phyloP scores from a whole-genome alignment of 2,113 vertebrate genomes.

The Thinocorus orbignyianus region DNA sequence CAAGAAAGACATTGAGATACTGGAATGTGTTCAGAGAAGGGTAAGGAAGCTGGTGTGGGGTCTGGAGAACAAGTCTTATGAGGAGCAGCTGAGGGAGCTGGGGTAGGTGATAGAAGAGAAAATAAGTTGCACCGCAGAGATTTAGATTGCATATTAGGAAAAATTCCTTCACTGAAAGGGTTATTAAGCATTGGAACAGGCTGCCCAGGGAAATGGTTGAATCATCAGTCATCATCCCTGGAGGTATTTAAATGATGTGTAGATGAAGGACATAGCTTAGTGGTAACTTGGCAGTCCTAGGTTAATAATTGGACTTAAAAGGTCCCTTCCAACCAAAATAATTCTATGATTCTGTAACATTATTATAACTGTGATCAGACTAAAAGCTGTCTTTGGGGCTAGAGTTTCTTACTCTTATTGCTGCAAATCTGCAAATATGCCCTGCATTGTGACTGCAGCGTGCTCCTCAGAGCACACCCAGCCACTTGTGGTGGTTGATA shows the following conservation, averaged over 20 bases:
- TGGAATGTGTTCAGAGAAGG: background rate
- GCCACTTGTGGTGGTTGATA: rapidly evolving
- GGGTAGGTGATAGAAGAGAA: background rate
- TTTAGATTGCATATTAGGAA: background rate
- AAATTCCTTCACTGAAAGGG: background rate
- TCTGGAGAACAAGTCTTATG: background rate
- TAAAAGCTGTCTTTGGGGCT: background rate
- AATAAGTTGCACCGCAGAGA: background rate
- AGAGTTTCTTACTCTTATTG: background rate
- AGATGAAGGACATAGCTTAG: background rate
- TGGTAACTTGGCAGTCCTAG: background rate
- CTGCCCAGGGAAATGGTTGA: background rate
- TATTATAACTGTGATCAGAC: background rate
- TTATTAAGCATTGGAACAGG: background rate
- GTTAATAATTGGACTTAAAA: background rate
- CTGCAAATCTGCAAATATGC: background rate
- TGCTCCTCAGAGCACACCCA: background rate
- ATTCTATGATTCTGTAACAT: background rate
- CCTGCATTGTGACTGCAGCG: rapidly evolving
- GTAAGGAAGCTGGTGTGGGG: background rate
- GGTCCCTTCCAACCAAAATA: background rate
- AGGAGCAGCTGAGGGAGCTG: background rate
- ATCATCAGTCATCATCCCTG: background rate
- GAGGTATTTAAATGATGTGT: background rate
- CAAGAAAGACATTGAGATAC: background rate